Conservation (phyloP, 2,888 invertebrate genomes). For the Hydropsyche betteni region DNA sequence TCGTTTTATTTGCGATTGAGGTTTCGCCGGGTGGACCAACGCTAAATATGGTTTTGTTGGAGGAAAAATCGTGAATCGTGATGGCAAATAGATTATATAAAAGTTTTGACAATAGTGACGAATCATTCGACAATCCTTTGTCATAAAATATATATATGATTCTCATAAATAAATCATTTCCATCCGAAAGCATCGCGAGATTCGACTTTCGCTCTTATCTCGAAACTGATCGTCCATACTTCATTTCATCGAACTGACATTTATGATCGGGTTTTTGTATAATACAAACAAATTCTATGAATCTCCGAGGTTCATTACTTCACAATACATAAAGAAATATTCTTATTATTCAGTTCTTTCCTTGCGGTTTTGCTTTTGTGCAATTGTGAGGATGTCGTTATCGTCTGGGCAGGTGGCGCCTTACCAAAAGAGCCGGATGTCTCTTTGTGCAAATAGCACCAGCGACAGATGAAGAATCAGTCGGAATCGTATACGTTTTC, state of each 20-base stretch:
- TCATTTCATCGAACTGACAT: slow-evolving; percentile 15
- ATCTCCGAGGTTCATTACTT: no score
- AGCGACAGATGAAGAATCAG: slow-evolving; percentile 1
- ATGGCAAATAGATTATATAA: neutral
- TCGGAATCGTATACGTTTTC: no score
- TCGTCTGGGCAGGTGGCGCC: slow-evolving; percentile 15
- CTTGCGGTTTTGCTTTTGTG: slow-evolving; percentile 17
- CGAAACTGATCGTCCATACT: neutral
- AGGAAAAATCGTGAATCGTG: slow-evolving; percentile 31
- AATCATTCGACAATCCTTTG: neutral
- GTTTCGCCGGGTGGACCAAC: slow-evolving; percentile 5
- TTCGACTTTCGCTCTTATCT: slow-evolving; percentile 12
- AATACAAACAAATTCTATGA: no score
- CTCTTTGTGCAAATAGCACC: slow-evolving; percentile 4
- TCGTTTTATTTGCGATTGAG: slow-evolving; percentile 23
- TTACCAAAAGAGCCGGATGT: slow-evolving; percentile 13
- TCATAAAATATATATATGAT: neutral
- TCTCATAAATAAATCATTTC: no score
- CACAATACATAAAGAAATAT: no score
- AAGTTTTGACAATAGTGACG: slow-evolving; percentile 16
- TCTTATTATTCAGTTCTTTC: no score
- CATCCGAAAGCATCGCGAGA: neutral
- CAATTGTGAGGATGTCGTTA: slow-evolving; percentile 20
- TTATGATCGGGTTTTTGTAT: neutral
- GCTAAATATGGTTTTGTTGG: slow-evolving; percentile 20